These are phyloP conservation scores for Batillaria attramentaria DNA, from an alignment of 1,140 invertebrate genomes.

Conservation along the genomic window DNA sequence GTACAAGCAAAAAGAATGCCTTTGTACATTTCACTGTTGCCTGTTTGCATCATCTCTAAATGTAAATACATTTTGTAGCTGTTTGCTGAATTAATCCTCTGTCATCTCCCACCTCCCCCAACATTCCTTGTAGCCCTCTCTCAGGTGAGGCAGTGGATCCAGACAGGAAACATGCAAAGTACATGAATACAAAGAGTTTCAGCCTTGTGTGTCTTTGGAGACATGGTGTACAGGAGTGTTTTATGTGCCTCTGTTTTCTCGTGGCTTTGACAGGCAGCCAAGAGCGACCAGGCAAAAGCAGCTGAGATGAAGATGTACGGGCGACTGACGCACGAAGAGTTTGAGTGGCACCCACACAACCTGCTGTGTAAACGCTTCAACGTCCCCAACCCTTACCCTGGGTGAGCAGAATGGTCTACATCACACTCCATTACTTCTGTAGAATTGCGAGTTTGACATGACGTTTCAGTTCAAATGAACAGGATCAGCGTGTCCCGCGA, in stretches of 20 bases:
- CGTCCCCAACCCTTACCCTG: constrained; percentile 87
- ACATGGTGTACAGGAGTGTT: background rate
- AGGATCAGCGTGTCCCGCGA: too few species aligned
- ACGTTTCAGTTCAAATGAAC: too few species aligned
- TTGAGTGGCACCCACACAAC: constrained; percentile 88
- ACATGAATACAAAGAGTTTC: too few species aligned
- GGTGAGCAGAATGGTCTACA: constrained; percentile 66
- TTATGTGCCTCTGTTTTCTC: background rate
- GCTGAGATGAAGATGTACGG: constrained; percentile 89
- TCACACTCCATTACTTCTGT: too few species aligned
- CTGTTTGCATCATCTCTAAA: background rate
- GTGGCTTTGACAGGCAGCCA: constrained; percentile 48
- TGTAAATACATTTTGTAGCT: background rate
- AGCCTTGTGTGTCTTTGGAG: too few species aligned
- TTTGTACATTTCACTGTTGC: background rate
- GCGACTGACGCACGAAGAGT: constrained; percentile 80
- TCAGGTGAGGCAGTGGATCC: too few species aligned
- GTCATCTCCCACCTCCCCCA: too few species aligned
- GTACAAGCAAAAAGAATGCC: too few species aligned
- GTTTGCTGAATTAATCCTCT: too few species aligned
- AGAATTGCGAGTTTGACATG: too few species aligned
- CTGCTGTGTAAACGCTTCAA: constrained; percentile 95
- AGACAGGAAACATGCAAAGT: too few species aligned
- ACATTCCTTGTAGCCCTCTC: too few species aligned
- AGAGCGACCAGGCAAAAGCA: constrained; percentile 74